These are phyloP conservation scores for Alectura lathami DNA, from an alignment of 2,113 vertebrate genomes.

Conservation along the genomic window DNA sequence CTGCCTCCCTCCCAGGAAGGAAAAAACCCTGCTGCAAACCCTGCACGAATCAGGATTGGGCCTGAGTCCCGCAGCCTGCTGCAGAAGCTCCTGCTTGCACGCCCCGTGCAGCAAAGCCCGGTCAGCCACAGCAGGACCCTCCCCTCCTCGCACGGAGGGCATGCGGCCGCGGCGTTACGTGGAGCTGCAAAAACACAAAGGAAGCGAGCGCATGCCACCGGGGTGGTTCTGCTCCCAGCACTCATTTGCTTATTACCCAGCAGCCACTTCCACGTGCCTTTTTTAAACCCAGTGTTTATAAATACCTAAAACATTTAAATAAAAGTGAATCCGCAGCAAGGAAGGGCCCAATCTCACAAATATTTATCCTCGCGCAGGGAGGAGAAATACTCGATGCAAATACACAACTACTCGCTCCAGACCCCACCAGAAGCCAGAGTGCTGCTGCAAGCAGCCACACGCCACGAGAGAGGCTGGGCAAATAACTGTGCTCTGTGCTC, in stretches of 20 bases:
- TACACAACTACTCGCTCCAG: neutral
- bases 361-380: slow-evolving; percentile 31
- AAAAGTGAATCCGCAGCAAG: neutral
- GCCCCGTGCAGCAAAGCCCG: rapidly evolving
- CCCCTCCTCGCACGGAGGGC: neutral
- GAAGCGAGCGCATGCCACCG: slow-evolving; percentile 46
- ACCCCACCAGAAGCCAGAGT: neutral
- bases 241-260: slow-evolving; percentile 57
- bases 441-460: neutral
- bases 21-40: neutral
- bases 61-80: neutral
- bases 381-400: neutral
- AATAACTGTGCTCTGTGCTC: neutral
- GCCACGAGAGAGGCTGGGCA: too few relatives aligned
- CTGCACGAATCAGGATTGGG: neutral
- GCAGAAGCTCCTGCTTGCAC: neutral
- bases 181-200: slow-evolving; percentile 44
- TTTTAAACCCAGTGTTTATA: slow-evolving; percentile 42
- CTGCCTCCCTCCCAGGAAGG: neutral
- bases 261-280: slow-evolving; percentile 6
- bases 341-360: slow-evolving; percentile 24
- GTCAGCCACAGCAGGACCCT: neutral
- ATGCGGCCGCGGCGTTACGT: neutral
- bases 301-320: slow-evolving; percentile 59
- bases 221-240: slow-evolving; percentile 55